These are phyloP conservation scores for Alexandromys fortis DNA, from an alignment of 2,113 vertebrate species.

Conservation along the genomic window DNA sequence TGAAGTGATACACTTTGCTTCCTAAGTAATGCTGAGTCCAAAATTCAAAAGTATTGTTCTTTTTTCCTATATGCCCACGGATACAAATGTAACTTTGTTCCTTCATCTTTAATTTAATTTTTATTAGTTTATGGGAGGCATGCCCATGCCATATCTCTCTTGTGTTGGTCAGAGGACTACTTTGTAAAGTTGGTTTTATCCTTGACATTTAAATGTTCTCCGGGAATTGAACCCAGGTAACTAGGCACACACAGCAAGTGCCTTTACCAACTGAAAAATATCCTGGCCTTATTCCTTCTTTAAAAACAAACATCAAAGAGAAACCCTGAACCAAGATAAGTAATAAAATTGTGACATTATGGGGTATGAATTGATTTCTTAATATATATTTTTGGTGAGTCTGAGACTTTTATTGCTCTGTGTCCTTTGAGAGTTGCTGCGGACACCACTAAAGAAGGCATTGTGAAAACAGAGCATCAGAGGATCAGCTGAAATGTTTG, in stretches of 20 bases:
- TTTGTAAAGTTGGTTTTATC: too few relatives aligned
- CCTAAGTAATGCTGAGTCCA: not conserved
- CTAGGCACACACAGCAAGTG: too few relatives aligned
- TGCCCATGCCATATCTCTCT: not conserved
- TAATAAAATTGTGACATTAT: not conserved
- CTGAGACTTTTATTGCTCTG: not conserved
- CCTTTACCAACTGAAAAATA: not conserved
- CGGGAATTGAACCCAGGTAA: too few relatives aligned
- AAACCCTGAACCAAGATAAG: not conserved
- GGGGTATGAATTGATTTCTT: not conserved
- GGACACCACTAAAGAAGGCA: not conserved
- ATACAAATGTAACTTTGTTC: not conserved
- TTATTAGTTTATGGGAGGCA: not conserved
- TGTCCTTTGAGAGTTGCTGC: not conserved
- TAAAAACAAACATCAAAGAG: too few relatives aligned
- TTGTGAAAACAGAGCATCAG: not conserved
- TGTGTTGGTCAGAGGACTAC: not conserved
- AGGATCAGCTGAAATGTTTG: not conserved
- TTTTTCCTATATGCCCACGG: not conserved
- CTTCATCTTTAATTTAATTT: not conserved
- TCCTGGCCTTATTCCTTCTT: too few relatives aligned
- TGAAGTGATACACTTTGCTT: not conserved
- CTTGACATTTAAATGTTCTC: not conserved
- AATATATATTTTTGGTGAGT: not conserved
- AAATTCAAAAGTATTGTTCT: not conserved